These are phyloP conservation scores for Myzus persicae DNA, from an alignment of 1,140 invertebrate genomes.

Conservation along the genomic window DNA sequence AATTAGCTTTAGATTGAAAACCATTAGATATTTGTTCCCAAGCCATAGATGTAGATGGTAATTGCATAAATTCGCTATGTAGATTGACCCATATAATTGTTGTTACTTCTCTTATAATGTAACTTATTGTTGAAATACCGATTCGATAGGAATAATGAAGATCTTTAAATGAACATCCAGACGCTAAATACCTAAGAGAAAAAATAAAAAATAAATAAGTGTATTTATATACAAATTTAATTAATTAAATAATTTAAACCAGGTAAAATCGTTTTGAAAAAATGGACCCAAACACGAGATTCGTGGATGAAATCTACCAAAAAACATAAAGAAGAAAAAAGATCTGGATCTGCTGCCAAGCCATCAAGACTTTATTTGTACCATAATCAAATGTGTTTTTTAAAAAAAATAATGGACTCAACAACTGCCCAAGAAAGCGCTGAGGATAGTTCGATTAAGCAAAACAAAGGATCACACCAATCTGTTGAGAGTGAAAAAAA, in stretches of 20 bases:
- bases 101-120: conserved; percentile 60
- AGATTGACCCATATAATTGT: conserved; percentile 60
- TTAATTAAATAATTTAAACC: neutral
- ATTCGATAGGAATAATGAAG: conserved; percentile 60
- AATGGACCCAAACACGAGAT: neutral
- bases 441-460: neutral
- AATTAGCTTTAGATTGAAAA: conserved; percentile 42
- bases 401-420: conserved; percentile 28
- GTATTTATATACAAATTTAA: neutral
- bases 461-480: conserved; percentile 20
- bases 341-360: conserved; percentile 40
- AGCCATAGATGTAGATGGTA: conserved; percentile 54
- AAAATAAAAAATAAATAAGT: neutral
- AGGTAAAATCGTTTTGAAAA: neutral
- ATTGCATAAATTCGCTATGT: conserved; percentile 58
- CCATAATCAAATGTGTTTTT: conserved; percentile 38
- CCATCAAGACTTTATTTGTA: conserved; percentile 27
- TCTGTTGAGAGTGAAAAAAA: neutral
- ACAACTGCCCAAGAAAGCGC: neutral
- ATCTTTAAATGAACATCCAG: conserved; percentile 61
- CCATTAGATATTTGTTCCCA: conserved; percentile 49
- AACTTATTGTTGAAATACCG: conserved; percentile 61
- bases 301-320: neutral
- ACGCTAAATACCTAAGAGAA: conserved; percentile 61
- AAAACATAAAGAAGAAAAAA: conserved; percentile 34